A percentile compares a stretch with the other conserved stretches of the same genome.
Conservation (phyloP, 2,113 vertebrate species). For the Trichomycterus rosablanca region DNA sequence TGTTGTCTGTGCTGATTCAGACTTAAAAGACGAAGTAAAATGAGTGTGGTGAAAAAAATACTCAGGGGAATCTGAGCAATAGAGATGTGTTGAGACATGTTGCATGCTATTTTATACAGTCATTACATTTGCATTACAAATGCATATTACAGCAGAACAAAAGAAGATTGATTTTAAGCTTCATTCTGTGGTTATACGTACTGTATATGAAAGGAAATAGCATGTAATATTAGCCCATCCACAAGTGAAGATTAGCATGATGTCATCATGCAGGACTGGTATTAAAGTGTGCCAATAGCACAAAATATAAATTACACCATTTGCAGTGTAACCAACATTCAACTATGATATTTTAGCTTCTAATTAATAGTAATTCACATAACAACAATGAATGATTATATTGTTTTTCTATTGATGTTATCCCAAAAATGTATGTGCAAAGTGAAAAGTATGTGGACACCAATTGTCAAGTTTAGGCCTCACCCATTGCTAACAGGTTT, state of each 20-base stretch:
- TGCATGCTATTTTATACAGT: neutral
- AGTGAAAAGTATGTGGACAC: too few species aligned
- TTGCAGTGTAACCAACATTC: too few species aligned
- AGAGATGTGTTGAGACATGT: constrained; percentile 5
- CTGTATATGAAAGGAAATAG: neutral
- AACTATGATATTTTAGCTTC: too few species aligned
- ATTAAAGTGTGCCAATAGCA: too few species aligned
- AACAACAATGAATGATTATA: too few species aligned
- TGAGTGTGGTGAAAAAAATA: neutral
- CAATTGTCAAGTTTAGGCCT: too few species aligned
- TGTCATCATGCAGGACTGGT: constrained; percentile 8
- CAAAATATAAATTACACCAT: too few species aligned
- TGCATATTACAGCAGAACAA: neutral
- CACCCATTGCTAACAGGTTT: too few species aligned
- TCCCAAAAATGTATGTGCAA: too few species aligned
- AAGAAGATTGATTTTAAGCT: neutral
- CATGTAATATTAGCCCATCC: neutral
- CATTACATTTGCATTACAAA: neutral
- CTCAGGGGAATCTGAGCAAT: neutral
- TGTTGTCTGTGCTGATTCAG: constrained; percentile 19
- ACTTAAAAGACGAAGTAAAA: neutral
- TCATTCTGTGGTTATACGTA: too few species aligned
- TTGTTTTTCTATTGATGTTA: too few species aligned
- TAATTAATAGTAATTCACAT: too few species aligned
- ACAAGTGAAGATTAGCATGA: constrained; percentile 5